A percentile compares a stretch with the other conserved stretches of the same genome.
Evolutionary conservation across 2,888 invertebrate species (phyloP).

Genomic region (Xestia rhomboidea): DNA sequence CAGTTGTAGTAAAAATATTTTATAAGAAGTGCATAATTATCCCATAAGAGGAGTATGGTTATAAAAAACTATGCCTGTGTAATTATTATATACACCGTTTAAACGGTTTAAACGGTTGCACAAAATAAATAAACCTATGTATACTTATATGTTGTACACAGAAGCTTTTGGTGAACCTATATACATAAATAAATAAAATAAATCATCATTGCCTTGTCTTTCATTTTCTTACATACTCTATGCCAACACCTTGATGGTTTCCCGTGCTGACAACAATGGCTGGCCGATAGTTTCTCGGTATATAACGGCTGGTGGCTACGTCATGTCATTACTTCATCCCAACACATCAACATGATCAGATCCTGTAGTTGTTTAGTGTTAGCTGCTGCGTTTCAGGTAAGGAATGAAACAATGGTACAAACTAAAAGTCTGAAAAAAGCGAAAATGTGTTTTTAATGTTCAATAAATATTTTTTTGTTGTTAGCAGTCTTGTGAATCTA

Average conservation of each 20-base stretch:
- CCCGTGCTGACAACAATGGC: conserved; percentile 81
- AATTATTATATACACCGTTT: background rate
- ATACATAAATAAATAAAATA: background rate
- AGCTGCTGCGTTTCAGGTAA: conserved; percentile 77
- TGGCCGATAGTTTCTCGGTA: conserved; percentile 73
- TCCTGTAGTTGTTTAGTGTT: conserved; percentile 70
- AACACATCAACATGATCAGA: conserved; percentile 74
- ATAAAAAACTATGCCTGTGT: background rate
- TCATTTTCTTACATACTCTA: conserved; percentile 42
- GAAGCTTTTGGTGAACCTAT: too few relatives aligned
- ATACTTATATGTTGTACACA: too few relatives aligned
- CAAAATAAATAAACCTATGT: too few relatives aligned
- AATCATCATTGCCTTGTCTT: conserved; percentile 28
- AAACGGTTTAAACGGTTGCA: too few relatives aligned
- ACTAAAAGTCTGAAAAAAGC: too few relatives aligned
- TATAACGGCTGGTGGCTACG: conserved; percentile 75
- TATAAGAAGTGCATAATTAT: background rate
- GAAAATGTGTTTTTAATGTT: background rate
- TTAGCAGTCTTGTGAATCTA: too few relatives aligned
- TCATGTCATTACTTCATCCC: conserved; percentile 73
- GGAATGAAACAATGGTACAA: background rate
- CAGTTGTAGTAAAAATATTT: background rate
- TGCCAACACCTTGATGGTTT: conserved; percentile 80
- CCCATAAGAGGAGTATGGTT: background rate
- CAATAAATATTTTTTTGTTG: background rate